A percentile compares a stretch with the other conserved stretches of the same genome.
These are phyloP conservation scores for Alaudala cheleensis DNA, from an alignment of 2,113 vertebrate genomes.

Conservation along the genomic window DNA sequence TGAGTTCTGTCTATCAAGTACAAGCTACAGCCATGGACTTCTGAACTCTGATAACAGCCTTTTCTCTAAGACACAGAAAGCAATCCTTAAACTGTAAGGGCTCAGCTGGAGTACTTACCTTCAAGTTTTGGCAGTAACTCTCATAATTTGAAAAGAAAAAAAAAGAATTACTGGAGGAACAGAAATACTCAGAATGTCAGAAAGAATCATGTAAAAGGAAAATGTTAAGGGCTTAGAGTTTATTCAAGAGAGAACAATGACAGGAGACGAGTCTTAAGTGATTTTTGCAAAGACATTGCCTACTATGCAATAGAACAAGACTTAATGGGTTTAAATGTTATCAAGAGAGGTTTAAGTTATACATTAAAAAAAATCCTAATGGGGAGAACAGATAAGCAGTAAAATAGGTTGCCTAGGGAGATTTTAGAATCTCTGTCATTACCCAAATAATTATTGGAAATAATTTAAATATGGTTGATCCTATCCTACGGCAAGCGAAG, in stretches of 20 bases:
- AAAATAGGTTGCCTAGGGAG: conserved; percentile 34
- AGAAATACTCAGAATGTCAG: neutral
- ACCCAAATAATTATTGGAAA: conserved; percentile 40
- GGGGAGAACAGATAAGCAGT: conserved; percentile 6
- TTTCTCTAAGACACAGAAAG: neutral
- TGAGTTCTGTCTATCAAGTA: neutral
- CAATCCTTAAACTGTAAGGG: neutral
- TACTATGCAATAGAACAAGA: neutral
- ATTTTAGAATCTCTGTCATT: conserved; percentile 37
- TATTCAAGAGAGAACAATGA: neutral
- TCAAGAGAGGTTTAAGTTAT: conserved; percentile 37
- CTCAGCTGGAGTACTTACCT: neutral
- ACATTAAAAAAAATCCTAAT: conserved; percentile 13
- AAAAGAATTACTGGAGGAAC: neutral
- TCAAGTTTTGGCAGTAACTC: neutral
- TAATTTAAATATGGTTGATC: conserved; percentile 41
- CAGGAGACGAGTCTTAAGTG: neutral
- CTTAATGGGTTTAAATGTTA: conserved; percentile 31
- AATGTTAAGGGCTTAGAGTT: neutral
- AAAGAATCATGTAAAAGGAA: neutral
- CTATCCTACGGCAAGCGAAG: neutral
- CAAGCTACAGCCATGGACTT: neutral
- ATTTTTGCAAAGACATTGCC: neutral
- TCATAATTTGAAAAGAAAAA: neutral
- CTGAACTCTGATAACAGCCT: neutral